A percentile compares a stretch with the other conserved stretches of the same genome.
Evolutionary conservation across 2,113 vertebrate species (phyloP).

Genomic region (Porphyrio hochstetteri): DNA sequence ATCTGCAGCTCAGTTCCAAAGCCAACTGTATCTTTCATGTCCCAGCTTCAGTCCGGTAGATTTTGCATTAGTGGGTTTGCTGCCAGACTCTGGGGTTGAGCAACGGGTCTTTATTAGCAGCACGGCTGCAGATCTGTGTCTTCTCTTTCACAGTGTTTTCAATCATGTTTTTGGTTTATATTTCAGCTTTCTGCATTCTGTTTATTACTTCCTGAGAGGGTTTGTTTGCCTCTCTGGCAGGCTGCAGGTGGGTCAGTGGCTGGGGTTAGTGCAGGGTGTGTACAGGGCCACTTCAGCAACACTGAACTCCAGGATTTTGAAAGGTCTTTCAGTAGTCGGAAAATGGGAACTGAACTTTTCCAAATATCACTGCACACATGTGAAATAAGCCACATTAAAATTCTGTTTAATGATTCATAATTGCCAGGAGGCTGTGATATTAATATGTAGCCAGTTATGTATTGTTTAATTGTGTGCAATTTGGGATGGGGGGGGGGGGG

Average conservation of each 20-base stretch:
- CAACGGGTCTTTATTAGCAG: neutral
- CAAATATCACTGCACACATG: neutral
- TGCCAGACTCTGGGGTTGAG: neutral
- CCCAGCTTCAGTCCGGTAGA: neutral
- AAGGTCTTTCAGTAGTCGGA: neutral
- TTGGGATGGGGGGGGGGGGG: neutral
- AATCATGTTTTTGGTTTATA: neutral
- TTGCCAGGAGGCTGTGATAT: neutral
- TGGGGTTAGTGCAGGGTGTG: neutral
- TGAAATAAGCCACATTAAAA: neutral
- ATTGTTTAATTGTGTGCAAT: neutral
- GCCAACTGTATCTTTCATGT: neutral
- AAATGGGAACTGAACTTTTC: neutral
- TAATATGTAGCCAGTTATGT: neutral
- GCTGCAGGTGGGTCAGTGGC: neutral
- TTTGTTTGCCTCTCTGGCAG: neutral
- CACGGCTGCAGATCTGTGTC: neutral
- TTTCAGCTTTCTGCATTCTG: neutral
- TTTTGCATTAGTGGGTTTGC: neutral
- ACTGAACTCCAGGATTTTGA: neutral
- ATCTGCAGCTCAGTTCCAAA: neutral
- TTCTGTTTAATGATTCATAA: neutral
- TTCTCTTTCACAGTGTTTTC: neutral
- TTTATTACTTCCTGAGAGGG: neutral
- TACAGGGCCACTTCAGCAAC: neutral